Evolutionary conservation across 1,140 invertebrate genomes (phyloP).

Genomic region (Drosophila repleta): DNA sequence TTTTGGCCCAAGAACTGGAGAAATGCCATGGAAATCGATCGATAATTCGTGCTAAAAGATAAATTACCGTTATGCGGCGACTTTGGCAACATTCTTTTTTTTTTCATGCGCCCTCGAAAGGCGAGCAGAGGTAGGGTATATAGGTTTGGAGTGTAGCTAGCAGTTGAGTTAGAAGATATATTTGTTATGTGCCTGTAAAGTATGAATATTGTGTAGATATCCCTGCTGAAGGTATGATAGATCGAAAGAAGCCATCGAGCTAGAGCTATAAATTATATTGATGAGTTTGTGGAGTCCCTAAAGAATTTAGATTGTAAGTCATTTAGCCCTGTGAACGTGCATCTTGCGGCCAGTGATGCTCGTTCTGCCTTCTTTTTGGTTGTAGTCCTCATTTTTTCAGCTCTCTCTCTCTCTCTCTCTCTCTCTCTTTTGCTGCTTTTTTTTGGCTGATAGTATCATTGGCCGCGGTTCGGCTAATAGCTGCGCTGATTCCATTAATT

Average conservation of each 20-base stretch:
- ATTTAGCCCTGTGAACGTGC: too few species aligned
- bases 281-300: too few species aligned
- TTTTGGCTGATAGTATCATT: conserved; percentile 35
- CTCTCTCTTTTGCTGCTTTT: background rate
- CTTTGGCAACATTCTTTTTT: conserved; percentile 17
- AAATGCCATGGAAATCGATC: conserved; percentile 69
- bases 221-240: too few species aligned
- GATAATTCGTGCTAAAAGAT: conserved; percentile 81
- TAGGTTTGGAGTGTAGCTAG: background rate
- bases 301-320: too few species aligned
- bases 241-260: too few species aligned
- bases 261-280: too few species aligned
- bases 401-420: too few species aligned
- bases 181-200: too few species aligned
- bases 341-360: too few species aligned
- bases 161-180: too few species aligned
- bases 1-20: conserved; percentile 53
- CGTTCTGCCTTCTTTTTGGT: conserved; percentile 4
- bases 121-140: background rate
- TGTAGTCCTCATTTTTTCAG: background rate
- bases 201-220: too few species aligned
- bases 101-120: too few species aligned
- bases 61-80: conserved; percentile 66
- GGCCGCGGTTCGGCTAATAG: conserved; percentile 74
- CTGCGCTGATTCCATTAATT: conserved; percentile 80